These are phyloP conservation scores for Parazoanthus darwini DNA, from an alignment of 92 coral and sea anemone genomes.

Conservation along the genomic window DNA sequence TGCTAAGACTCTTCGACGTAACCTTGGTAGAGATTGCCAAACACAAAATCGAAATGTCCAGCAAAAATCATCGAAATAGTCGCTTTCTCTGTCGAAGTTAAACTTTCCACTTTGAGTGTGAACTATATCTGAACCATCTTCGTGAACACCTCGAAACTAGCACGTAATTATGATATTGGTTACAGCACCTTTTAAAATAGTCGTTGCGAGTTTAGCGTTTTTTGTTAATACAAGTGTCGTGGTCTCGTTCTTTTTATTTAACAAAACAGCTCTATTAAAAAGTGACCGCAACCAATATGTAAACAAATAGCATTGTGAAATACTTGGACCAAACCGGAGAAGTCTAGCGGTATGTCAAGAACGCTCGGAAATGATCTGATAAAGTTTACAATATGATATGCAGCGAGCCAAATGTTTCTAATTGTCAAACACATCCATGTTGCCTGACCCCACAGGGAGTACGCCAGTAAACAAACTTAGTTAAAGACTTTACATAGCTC, in stretches of 20 bases:
- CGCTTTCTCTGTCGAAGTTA: background rate
- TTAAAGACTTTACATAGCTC: background rate
- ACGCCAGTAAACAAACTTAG: slow-evolving; percentile 9
- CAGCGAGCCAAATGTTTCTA: background rate
- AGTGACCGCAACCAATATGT: background rate
- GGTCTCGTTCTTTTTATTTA: background rate
- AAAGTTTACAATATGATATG: slow-evolving; percentile 3
- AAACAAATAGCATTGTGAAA: background rate
- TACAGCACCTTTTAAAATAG: background rate
- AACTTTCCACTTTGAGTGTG: background rate
- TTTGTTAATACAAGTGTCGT: background rate
- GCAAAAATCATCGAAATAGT: background rate
- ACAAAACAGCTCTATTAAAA: background rate
- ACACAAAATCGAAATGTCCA: slow-evolving; percentile 6
- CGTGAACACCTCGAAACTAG: background rate
- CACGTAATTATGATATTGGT: background rate
- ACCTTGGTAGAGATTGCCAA: background rate
- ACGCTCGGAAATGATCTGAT: slow-evolving; percentile 11
- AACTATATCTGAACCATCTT: background rate
- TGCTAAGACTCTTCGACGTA: slow-evolving; percentile 1
- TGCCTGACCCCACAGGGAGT: slow-evolving; percentile 33
- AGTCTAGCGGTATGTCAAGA: background rate
- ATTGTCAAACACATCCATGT: background rate
- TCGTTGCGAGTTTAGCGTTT: background rate
- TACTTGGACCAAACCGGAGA: background rate